A percentile compares a stretch with the other conserved stretches of the same genome.
Conservation (phyloP, 2,797 vertebrate genomes). For the Ctenopoma multispine region DNA sequence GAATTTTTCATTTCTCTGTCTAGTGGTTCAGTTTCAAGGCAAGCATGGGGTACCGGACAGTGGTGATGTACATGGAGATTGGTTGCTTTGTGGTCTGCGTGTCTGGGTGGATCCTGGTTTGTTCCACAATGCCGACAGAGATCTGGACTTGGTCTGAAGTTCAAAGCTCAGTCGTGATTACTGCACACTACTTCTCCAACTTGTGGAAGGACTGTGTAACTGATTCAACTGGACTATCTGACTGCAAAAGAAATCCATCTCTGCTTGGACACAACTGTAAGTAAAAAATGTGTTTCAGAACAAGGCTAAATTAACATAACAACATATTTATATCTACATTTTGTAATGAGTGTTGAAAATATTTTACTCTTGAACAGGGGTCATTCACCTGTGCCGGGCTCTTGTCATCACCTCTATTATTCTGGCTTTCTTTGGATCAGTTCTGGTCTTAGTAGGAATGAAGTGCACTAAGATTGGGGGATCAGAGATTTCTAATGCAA, state of each 20-base stretch:
- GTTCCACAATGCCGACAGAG: constrained; percentile 82
- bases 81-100: constrained; percentile 81
- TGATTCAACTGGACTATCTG: constrained; percentile 83
- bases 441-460: constrained; percentile 86
- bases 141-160: constrained; percentile 86
- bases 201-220: constrained; percentile 85
- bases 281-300: constrained; percentile 28
- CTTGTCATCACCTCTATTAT: constrained; percentile 84
- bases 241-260: constrained; percentile 85
- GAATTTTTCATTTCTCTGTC: constrained; percentile 7
- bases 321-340: not conserved
- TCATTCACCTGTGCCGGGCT: constrained; percentile 86
- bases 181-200: constrained; percentile 83
- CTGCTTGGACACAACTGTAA: constrained; percentile 82
- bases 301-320: not conserved
- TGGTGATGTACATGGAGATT: constrained; percentile 84
- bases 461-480: constrained; percentile 88
- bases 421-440: constrained; percentile 81
- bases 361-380: constrained; percentile 70
- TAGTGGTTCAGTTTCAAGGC: not conserved
- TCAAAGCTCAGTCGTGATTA: constrained; percentile 74
- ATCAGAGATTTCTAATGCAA: constrained; percentile 80
- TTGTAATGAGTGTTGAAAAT: not conserved
- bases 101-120: constrained; percentile 84
- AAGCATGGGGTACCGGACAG: constrained; percentile 78